These are phyloP conservation scores for Balanococcus diminutus DNA, from an alignment of 2,888 invertebrate genomes.

Conservation along the genomic window DNA sequence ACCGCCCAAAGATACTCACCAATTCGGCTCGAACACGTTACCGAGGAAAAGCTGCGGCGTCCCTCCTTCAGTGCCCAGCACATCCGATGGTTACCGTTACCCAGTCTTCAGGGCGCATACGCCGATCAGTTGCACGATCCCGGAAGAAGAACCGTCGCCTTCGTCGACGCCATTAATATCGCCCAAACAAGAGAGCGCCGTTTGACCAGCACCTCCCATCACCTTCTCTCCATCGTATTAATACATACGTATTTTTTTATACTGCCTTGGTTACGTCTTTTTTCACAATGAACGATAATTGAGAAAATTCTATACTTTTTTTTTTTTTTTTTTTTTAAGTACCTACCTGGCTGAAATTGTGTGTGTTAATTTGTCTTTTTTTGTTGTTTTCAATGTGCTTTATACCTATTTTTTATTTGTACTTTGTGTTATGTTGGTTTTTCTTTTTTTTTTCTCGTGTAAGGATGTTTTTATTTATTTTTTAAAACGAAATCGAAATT, in stretches of 20 bases:
- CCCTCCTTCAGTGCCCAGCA: slow-evolving; percentile 39
- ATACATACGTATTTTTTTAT: neutral
- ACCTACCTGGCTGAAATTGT: neutral
- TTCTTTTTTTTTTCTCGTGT: neutral
- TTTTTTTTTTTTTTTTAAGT: neutral
- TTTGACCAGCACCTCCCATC: slow-evolving; percentile 36
- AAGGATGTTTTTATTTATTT: neutral
- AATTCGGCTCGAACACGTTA: slow-evolving; percentile 20
- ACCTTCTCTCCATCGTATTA: neutral
- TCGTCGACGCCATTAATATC: slow-evolving; percentile 51
- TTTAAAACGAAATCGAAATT: no score
- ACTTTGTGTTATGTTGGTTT: neutral
- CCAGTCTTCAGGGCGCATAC: slow-evolving; percentile 24
- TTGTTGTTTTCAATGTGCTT: neutral
- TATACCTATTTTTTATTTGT: neutral
- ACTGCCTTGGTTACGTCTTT: neutral
- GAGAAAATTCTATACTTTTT: neutral
- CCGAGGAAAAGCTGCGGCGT: slow-evolving; percentile 27
- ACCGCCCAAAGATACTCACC: slow-evolving; percentile 44
- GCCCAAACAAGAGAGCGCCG: slow-evolving; percentile 53
- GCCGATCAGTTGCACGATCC: slow-evolving; percentile 43
- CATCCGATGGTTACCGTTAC: slow-evolving; percentile 49
- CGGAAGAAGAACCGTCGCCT: slow-evolving; percentile 48
- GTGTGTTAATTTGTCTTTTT: neutral
- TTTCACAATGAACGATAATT: neutral